Evolutionary conservation across 2,888 invertebrate genomes (phyloP).

Genomic region (Spialia ferax): DNA sequence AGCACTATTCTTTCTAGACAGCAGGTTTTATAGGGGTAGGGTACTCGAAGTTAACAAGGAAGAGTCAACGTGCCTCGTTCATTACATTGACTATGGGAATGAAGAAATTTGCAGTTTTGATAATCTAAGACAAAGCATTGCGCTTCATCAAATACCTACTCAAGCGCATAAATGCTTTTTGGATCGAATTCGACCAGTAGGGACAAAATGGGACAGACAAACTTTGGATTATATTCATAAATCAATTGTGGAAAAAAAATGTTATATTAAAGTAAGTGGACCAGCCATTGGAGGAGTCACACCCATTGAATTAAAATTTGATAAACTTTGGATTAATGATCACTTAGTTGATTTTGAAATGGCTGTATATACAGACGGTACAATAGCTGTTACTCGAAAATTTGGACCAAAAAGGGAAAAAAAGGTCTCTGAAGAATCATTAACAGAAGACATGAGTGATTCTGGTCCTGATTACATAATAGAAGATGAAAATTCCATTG

Average conservation of each 20-base stretch:
- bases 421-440: conserved; percentile 38
- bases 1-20: conserved; percentile 88
- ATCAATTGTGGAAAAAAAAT: conserved; percentile 85
- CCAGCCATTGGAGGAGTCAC: conserved; percentile 60
- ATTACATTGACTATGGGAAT: conserved; percentile 95
- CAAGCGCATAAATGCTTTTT: conserved; percentile 89
- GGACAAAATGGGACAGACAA: conserved; percentile 74
- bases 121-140: conserved; percentile 88
- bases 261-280: conserved; percentile 78
- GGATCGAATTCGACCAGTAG: conserved; percentile 62
- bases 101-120: conserved; percentile 87
- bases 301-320: conserved; percentile 70
- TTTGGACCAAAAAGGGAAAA: conserved; percentile 51
- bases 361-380: conserved; percentile 70
- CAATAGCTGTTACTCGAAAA: conserved; percentile 61
- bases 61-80: conserved; percentile 78
- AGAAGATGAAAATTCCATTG: conserved; percentile 56
- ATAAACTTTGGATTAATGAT: conserved; percentile 76
- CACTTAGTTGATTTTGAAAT: conserved; percentile 78
- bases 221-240: conserved; percentile 88
- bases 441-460: conserved; percentile 53
- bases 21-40: conserved; percentile 90
- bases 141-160: conserved; percentile 88
- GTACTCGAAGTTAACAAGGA: conserved; percentile 78
- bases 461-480: conserved; percentile 70